These are phyloP conservation scores for Hippocampus kuda DNA, from an alignment of 2,797 vertebrate species.

Conservation along the genomic window DNA sequence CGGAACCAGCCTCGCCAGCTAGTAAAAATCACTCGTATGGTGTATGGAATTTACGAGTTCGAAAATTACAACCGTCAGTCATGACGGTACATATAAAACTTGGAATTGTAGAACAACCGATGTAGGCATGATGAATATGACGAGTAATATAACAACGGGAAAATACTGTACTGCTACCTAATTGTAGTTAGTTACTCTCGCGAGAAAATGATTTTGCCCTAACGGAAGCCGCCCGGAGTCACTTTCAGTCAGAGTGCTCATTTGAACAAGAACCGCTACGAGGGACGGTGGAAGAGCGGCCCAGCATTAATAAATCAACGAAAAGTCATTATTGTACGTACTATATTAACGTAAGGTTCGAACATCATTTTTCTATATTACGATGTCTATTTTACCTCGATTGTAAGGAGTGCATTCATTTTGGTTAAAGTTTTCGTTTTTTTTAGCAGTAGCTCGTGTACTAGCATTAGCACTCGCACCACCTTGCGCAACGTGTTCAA, in stretches of 20 bases:
- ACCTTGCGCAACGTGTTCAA: slow-evolving; percentile 51
- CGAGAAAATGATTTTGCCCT: not conserved
- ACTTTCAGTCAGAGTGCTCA: slow-evolving; percentile 53
- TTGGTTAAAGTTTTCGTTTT: slow-evolving; percentile 26
- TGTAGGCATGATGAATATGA: too few species aligned
- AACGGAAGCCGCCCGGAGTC: slow-evolving; percentile 56
- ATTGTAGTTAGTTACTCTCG: not conserved
- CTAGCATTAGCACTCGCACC: slow-evolving; percentile 43
- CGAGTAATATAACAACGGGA: too few species aligned
- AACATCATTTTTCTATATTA: not conserved
- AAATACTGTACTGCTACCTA: too few species aligned
- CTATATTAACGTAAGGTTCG: not conserved
- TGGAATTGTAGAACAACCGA: too few species aligned
- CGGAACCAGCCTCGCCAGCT: too few species aligned
- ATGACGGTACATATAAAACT: too few species aligned
- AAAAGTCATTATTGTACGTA: slow-evolving; percentile 55
- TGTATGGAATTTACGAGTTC: too few species aligned
- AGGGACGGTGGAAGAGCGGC: slow-evolving; percentile 49
- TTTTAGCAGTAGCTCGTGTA: slow-evolving; percentile 22
- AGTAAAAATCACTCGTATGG: too few species aligned
- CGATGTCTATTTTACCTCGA: not conserved
- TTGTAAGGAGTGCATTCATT: not conserved
- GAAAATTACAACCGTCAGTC: too few species aligned
- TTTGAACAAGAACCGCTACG: slow-evolving; percentile 58
- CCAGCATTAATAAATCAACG: slow-evolving; percentile 41